Conservation (phyloP, 2,888 invertebrate genomes). For the Miltochrista miniata region DNA sequence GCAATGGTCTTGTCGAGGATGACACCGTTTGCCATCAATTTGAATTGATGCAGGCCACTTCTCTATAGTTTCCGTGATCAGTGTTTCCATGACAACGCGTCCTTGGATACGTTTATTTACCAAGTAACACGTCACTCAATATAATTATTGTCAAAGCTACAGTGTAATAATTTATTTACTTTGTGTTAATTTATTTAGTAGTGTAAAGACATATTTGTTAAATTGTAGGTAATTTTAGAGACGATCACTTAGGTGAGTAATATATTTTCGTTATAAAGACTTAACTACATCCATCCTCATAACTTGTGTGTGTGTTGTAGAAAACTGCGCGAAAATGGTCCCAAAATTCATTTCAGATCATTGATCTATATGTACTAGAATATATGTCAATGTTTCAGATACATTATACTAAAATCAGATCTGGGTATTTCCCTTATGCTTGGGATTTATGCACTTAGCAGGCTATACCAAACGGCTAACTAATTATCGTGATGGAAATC, state of each 20-base stretch:
- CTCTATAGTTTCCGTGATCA: conserved; percentile 4
- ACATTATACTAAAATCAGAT: too few species aligned
- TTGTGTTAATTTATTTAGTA: not conserved
- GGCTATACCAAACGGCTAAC: too few species aligned
- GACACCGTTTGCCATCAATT: too few species aligned
- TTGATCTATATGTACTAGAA: too few species aligned
- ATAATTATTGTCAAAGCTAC: conserved; percentile 1
- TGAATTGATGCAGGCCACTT: not conserved
- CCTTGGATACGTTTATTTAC: conserved; percentile 30
- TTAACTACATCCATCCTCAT: not conserved
- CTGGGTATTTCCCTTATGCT: too few species aligned
- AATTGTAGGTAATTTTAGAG: conserved; percentile 8
- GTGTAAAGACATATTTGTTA: conserved; percentile 4
- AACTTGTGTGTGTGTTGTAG: not conserved
- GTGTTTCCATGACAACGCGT: conserved; percentile 34
- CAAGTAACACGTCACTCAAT: not conserved
- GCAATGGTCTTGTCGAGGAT: too few species aligned
- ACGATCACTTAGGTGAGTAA: not conserved
- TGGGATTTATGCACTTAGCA: too few species aligned
- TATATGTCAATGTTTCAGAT: too few species aligned
- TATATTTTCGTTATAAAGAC: not conserved
- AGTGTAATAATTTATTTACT: conserved; percentile 1
- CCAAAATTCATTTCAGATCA: too few species aligned
- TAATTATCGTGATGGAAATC: too few species aligned
- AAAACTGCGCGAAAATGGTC: conserved; percentile 4